These are phyloP conservation scores for Ginglymostoma cirratum DNA, from an alignment of 2,113 vertebrate species.

Conservation along the genomic window DNA sequence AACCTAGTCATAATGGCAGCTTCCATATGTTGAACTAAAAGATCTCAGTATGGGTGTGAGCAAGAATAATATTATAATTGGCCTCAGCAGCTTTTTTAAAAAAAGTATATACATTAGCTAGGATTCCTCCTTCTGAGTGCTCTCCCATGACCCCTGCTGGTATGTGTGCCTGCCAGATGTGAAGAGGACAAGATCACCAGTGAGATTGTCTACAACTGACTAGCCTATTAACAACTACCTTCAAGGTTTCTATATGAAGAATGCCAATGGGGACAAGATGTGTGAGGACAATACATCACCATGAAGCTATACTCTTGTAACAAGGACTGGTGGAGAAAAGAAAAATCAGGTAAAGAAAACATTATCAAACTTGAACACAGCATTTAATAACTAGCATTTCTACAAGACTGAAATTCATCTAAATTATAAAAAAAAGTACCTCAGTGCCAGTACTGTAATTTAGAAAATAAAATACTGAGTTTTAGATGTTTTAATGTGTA, in stretches of 20 bases:
- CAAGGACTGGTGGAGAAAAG: background rate
- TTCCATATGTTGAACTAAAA: background rate
- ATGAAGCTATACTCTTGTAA: background rate
- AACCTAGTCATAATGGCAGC: background rate
- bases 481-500: background rate
- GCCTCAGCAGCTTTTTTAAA: background rate
- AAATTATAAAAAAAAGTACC: background rate
- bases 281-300: background rate
- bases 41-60: background rate
- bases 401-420: background rate
- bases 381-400: conserved; percentile 4
- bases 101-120: background rate
- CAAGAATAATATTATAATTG: background rate
- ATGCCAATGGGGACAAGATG: background rate
- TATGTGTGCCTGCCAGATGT: background rate
- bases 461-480: background rate
- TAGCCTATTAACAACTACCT: background rate
- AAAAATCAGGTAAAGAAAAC: background rate
- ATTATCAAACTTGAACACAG: background rate
- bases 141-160: background rate
- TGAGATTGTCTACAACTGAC: background rate
- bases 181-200: background rate
- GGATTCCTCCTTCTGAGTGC: background rate
- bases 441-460: background rate
- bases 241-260: background rate